phyloP scores from a whole-genome alignment of 2,888 invertebrate species.

The Trissolcus brochymenae region DNA sequence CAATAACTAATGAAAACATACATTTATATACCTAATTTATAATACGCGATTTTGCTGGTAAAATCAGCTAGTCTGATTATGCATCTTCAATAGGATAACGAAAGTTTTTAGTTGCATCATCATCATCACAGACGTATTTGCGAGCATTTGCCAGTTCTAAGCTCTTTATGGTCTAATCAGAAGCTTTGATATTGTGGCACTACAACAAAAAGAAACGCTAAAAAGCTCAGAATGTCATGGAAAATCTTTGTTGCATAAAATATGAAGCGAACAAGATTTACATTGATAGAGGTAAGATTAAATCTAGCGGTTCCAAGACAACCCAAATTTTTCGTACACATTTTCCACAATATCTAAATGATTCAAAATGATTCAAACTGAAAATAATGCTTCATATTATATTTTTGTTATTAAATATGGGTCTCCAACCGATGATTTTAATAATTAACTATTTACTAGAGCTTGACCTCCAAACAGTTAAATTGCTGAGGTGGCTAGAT shows the following conservation, averaged over 20 bases:
- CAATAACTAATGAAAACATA: background rate
- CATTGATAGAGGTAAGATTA: constrained; percentile 12
- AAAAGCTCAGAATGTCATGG: constrained; percentile 18
- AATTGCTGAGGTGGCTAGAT: too few species aligned
- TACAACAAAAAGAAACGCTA: constrained; percentile 21
- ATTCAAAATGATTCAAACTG: too few species aligned
- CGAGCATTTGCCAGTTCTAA: constrained; percentile 32
- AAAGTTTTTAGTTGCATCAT: constrained; percentile 25
- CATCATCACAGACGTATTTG: constrained; percentile 24
- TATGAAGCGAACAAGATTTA: constrained; percentile 20
- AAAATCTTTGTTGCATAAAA: constrained; percentile 25
- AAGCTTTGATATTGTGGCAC: constrained; percentile 32
- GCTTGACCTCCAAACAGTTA: background rate
- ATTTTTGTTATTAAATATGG: background rate
- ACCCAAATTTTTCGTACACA: too few species aligned
- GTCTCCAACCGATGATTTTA: background rate
- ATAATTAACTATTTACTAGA: background rate
- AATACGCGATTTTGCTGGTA: too few species aligned
- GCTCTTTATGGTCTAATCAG: constrained; percentile 31
- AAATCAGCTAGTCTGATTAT: constrained; percentile 16
- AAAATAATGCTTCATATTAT: too few species aligned
- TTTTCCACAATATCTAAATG: too few species aligned
- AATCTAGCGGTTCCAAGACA: too few species aligned
- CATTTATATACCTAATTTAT: background rate
- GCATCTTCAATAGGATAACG: constrained; percentile 10